These are phyloP conservation scores for Phalanger gymnotis DNA, from an alignment of 2,797 vertebrate genomes.

Conservation along the genomic window DNA sequence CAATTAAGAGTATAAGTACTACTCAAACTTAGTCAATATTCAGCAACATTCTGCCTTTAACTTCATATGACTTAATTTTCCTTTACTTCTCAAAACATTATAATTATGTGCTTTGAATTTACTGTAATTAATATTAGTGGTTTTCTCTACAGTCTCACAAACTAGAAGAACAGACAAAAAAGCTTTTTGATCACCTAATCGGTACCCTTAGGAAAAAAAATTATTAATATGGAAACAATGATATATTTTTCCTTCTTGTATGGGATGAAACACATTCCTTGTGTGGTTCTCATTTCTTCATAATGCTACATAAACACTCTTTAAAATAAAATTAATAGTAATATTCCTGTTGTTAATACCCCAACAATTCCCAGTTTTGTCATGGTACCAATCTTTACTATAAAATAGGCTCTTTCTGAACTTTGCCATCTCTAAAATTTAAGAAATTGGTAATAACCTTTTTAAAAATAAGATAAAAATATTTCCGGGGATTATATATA, in stretches of 20 bases:
- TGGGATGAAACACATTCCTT: slow-evolving; percentile 63
- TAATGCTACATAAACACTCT: slow-evolving; percentile 73
- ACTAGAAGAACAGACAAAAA: slow-evolving; percentile 61
- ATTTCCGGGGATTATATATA: slow-evolving; percentile 71
- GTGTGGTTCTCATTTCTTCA: slow-evolving; percentile 69
- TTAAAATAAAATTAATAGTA: slow-evolving; percentile 71
- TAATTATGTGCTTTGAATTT: slow-evolving; percentile 68
- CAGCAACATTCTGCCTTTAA: slow-evolving; percentile 36
- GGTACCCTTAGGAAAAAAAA: slow-evolving; percentile 48
- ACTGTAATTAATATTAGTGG: slow-evolving; percentile 71
- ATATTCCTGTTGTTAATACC: slow-evolving; percentile 67
- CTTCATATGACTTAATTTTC: slow-evolving; percentile 68
- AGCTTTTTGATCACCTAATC: slow-evolving; percentile 68
- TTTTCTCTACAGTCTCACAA: slow-evolving; percentile 61
- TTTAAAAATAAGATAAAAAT: slow-evolving; percentile 74
- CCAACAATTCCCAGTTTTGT: slow-evolving; percentile 73
- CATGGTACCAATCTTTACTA: slow-evolving; percentile 83
- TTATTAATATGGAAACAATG: slow-evolving; percentile 63
- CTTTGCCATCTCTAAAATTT: slow-evolving; percentile 81
- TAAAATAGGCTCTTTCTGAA: slow-evolving; percentile 76
- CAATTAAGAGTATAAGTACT: slow-evolving; percentile 20
- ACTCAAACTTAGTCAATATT: slow-evolving; percentile 58
- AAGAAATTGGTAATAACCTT: slow-evolving; percentile 79
- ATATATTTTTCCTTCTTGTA: not conserved
- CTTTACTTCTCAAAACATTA: slow-evolving; percentile 64